These are phyloP conservation scores for Sternarchorhynchus goeldii DNA, from an alignment of 2,797 vertebrate genomes.

Conservation along the genomic window DNA sequence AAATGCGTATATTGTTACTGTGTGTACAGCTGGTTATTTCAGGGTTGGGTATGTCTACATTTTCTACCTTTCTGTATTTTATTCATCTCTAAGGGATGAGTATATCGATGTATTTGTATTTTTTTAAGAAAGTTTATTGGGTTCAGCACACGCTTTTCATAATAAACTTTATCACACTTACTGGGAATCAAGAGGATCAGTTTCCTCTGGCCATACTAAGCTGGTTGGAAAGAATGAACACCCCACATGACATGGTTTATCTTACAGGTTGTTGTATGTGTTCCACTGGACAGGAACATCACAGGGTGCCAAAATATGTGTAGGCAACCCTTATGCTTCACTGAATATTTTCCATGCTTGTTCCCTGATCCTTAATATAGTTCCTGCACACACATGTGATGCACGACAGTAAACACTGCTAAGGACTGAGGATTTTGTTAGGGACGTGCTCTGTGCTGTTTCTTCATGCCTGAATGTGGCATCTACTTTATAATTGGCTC, in stretches of 20 bases:
- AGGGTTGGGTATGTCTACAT: no score
- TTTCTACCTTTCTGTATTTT: no score
- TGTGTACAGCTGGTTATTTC: background rate
- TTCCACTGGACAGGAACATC: conserved; percentile 16
- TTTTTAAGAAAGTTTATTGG: no score
- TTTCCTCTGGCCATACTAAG: conserved; percentile 38
- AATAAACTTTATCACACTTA: conserved; percentile 2
- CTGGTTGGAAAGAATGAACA: conserved; percentile 41
- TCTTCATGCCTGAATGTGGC: background rate
- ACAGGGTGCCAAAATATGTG: background rate
- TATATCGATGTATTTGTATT: no score
- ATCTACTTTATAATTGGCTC: background rate
- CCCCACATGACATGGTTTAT: conserved; percentile 8
- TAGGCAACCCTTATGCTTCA: background rate
- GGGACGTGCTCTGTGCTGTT: background rate
- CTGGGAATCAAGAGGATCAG: conserved; percentile 30
- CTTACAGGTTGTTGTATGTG: conserved; percentile 35
- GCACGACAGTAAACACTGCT: background rate
- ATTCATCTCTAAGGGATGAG: no score
- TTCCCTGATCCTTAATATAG: conserved; percentile 11
- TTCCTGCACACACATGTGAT: background rate
- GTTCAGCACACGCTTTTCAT: background rate
- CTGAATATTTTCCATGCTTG: background rate
- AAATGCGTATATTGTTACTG: background rate
- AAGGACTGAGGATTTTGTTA: background rate